Evolutionary conservation across 2,113 vertebrate genomes (phyloP).

Genomic region (Dipodomys stephensi): DNA sequence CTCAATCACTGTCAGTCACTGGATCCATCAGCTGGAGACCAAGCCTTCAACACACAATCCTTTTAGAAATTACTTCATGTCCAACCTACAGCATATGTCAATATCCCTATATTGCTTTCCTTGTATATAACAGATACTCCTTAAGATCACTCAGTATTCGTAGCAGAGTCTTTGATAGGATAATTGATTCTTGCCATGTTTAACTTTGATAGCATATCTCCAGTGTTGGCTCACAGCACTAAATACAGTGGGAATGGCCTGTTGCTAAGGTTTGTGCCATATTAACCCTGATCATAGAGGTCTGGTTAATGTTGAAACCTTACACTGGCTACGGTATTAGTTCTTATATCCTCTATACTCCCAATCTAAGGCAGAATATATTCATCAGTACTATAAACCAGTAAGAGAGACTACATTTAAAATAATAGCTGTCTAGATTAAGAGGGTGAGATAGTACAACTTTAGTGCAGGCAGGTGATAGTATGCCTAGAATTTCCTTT

Average conservation of each 20-base stretch:
- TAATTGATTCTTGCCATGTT: neutral
- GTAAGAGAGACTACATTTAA: neutral
- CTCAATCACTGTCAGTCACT: neutral
- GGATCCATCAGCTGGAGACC: neutral
- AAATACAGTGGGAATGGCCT: neutral
- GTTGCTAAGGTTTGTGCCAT: neutral
- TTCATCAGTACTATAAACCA: neutral
- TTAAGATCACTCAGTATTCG: neutral
- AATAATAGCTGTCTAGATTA: neutral
- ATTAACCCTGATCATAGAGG: neutral
- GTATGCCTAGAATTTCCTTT: neutral
- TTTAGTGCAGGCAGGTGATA: neutral
- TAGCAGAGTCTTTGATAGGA: neutral
- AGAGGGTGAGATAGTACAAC: neutral
- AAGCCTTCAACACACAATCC: neutral
- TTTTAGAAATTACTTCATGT: neutral
- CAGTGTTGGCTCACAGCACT: neutral
- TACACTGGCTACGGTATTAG: neutral
- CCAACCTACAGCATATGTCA: neutral
- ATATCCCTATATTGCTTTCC: neutral
- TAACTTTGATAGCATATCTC: neutral
- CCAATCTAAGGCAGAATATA: neutral
- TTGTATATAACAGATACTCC: neutral
- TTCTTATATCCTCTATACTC: neutral
- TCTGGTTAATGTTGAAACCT: slow-evolving; percentile 25